These are phyloP conservation scores for Channallabes apus DNA, from an alignment of 2,797 vertebrate species.

Conservation along the genomic window DNA sequence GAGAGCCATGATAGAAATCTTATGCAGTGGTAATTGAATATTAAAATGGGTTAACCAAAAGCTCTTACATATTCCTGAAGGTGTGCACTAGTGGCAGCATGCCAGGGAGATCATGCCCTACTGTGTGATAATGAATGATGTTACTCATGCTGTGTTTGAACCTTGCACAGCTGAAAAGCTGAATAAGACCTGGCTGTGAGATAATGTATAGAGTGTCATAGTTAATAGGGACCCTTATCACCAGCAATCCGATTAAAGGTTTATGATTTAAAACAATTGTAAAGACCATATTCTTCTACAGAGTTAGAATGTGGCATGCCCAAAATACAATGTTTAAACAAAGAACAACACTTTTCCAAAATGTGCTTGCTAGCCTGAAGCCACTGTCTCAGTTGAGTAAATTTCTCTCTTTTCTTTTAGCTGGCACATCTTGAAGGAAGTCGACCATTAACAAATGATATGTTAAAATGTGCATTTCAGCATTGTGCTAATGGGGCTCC, in stretches of 20 bases:
- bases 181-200: conserved; percentile 26
- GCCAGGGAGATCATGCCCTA: conserved; percentile 30
- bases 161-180: neutral
- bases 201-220: neutral
- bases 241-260: neutral
- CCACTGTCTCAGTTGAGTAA: neutral
- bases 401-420: conserved; percentile 18
- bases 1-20: neutral
- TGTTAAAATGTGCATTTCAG: neutral
- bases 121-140: conserved; percentile 30
- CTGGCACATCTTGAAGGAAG: neutral
- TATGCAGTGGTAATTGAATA: conserved; percentile 40
- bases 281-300: conserved; percentile 20
- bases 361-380: neutral
- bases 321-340: neutral
- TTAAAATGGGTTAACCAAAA: conserved; percentile 39
- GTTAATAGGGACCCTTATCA: conserved; percentile 10
- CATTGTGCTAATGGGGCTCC: neutral
- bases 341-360: neutral
- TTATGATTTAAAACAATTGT: conserved; percentile 40
- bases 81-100: conserved; percentile 43
- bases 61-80: conserved; percentile 40
- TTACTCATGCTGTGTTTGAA: neutral
- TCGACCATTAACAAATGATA: neutral
- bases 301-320: neutral